Conservation (phyloP, 2,113 vertebrate genomes). For the Phyllopteryx taeniolatus region DNA sequence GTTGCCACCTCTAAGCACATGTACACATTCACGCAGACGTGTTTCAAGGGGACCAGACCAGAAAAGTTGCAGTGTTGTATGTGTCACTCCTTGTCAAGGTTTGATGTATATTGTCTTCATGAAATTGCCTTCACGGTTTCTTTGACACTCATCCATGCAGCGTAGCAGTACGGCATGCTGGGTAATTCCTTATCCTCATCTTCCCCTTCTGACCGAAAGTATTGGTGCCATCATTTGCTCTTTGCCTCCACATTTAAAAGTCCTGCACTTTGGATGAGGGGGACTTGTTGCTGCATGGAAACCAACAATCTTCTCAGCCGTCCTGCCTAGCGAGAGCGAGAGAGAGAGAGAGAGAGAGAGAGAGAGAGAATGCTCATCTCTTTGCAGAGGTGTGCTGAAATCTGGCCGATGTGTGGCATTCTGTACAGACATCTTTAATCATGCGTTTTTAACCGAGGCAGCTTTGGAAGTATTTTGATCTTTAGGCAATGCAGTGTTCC, state of each 20-base stretch:
- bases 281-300: constrained; percentile 57
- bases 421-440: constrained; percentile 64
- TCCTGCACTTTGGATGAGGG: constrained; percentile 36
- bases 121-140: constrained; percentile 27
- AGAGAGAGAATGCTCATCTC: constrained; percentile 13
- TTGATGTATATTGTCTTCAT: constrained; percentile 39
- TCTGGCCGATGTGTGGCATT: constrained; percentile 53
- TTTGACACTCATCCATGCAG: constrained; percentile 28
- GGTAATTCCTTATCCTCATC: constrained; percentile 18
- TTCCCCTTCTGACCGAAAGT: constrained; percentile 28
- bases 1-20: constrained; percentile 52
- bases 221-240: constrained; percentile 53
- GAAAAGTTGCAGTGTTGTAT: constrained; percentile 54
- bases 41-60: constrained; percentile 67
- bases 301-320: constrained; percentile 38
- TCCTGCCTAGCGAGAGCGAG: constrained; percentile 38
- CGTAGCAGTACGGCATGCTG: constrained; percentile 45
- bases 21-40: constrained; percentile 24
- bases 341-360: not conserved
- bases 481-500: constrained; percentile 61
- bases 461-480: constrained; percentile 51
- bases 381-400: constrained; percentile 34
- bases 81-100: constrained; percentile 38
- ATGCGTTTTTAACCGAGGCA: constrained; percentile 63
- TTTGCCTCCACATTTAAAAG: constrained; percentile 39